Percentiles rank a stretch among this genome's conserved stretches.
Conservation (phyloP, 37 sponge, comb jelly and placozoan genomes). For the Axinella damicornis region DNA sequence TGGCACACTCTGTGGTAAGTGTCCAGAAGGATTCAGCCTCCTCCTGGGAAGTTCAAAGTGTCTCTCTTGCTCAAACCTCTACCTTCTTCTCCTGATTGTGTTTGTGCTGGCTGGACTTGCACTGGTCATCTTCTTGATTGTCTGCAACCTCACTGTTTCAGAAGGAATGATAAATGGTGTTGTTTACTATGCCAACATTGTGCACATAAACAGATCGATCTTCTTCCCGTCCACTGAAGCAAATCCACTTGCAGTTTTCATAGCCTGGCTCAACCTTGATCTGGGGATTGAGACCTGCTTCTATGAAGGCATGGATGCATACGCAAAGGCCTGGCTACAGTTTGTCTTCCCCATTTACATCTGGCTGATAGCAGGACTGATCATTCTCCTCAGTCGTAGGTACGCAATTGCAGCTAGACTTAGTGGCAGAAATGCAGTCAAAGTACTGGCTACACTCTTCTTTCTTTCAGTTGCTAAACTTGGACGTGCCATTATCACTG, state of each 20-base stretch:
- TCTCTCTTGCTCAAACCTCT: not conserved
- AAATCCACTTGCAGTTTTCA: not conserved
- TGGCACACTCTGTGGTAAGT: slow-evolving; percentile 21
- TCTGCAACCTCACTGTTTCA: slow-evolving; percentile 22
- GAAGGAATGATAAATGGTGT: slow-evolving; percentile 45
- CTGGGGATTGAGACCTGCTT: slow-evolving; percentile 49
- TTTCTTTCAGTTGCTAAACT: slow-evolving; percentile 46
- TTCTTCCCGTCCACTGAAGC: slow-evolving; percentile 1
- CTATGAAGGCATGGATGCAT: slow-evolving; percentile 45
- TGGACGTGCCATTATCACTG: slow-evolving; percentile 23
- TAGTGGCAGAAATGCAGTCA: slow-evolving; percentile 31
- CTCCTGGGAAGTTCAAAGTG: not conserved
- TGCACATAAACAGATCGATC: slow-evolving; percentile 8
- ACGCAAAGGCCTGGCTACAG: slow-evolving; percentile 50
- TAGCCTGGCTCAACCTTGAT: slow-evolving; percentile 59
- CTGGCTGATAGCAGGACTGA: slow-evolving; percentile 14
- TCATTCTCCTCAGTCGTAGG: slow-evolving; percentile 25
- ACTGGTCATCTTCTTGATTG: slow-evolving; percentile 23
- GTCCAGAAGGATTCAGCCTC: not conserved
- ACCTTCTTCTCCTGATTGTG: slow-evolving; percentile 1
- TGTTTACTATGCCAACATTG: slow-evolving; percentile 37
- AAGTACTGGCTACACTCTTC: slow-evolving; percentile 48
- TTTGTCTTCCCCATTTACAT: slow-evolving; percentile 56
- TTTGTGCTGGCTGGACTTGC: slow-evolving; percentile 33
- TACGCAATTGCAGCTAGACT: not conserved